Evolutionary conservation across 2,888 invertebrate species (phyloP), one percentile per base, ranked within the genome.

Genomic region (Carabus problematicus): DNA sequence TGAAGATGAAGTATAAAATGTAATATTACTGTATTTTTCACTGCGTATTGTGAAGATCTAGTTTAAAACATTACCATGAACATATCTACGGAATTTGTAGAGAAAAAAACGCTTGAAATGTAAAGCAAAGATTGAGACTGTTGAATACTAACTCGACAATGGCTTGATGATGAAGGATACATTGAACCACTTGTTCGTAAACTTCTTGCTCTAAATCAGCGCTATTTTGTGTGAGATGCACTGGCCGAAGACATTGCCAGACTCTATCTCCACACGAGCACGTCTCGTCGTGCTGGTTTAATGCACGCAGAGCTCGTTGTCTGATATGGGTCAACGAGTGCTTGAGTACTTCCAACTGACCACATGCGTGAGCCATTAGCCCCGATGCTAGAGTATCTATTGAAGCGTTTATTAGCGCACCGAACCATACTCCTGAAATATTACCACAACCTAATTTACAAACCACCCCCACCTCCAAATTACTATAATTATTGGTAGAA

Each of bases 351-450:
- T 78, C 79, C 61, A 86, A 74, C 16, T 85, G 82, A 45, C 84
- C 84, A 4, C 82, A 77, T 71, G 83, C 84, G 76, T 85, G 84
- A 2, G 82, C 83, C 49, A 85, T 80, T 58, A 86, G 77, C 0
- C 83, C 77, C 0, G 83, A 79, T 58, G 84, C 82, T 70, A 85
- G 73, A 0, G 82, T 81, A 69, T 86, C 86, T 69, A 85, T 82
- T 66, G 80, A 80, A 0, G 84, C 81, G 74, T 86, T 86, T 69
- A 85, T 77, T 70, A 77, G 78, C 0, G 85, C 85, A 0, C 83
- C 83, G 42, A 83, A 75, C 45, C 79, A 77, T 47, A 85, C 77
- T 64, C 72, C 75, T 76, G 61, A 39, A 72, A 75, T 60, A 71
- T n/a, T 56, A 3, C 29, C 9, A 39, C 7, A 3, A 54, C 6